Evolutionary conservation across 2,797 vertebrate species (phyloP), one percentile per base, ranked within the genome.

Genomic region (Paguma larvata): DNA sequence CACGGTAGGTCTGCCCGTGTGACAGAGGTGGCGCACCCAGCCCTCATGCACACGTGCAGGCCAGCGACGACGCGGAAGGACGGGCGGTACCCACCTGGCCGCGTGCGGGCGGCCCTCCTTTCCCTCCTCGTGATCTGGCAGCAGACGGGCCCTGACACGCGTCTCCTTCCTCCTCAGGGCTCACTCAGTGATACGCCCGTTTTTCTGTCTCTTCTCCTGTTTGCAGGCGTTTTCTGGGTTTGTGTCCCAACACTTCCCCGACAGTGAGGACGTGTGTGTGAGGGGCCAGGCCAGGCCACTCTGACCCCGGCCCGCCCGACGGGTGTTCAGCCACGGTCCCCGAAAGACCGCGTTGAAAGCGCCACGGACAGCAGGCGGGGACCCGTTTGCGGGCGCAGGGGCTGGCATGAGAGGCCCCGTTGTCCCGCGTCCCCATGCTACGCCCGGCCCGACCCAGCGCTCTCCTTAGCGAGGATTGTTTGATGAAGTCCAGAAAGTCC

Each of bases 341-440:
- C 0, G 10, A 15, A 27, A 30, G 25, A 1, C 0, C 2, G 30
- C 13, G 0, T 0, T 0, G 44, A 12, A 4, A 16, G 9, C 27
- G 0, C 3, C 7, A 1, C 0, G 0, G 14, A 2, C 3, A 2
- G 6, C n/a, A 38, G 19, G 0, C 2, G 8, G 46, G 12, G 23
- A 6, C 30, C 72, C 11, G 7, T 23, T 13, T 0, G 27, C 0
- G 5, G 18, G 38, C 9, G 72, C 15, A 0, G 27, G 23, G 34
- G 44, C 15, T 1, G 68, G 65, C 34, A 1, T 6, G 10, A 15
- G 72, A 15, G 18, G 16, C 56, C 2, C 5, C 1, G 1, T 7
- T 56, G 1, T 8, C 30, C 9, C 0, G 3, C 5, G 23, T 53
- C 84, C 15, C 23, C 10, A 6, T 3, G 6, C 46, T 46, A 5